These are phyloP conservation scores for Portunus trituberculatus DNA, from an alignment of 1,140 invertebrate genomes.

Conservation along the genomic window DNA sequence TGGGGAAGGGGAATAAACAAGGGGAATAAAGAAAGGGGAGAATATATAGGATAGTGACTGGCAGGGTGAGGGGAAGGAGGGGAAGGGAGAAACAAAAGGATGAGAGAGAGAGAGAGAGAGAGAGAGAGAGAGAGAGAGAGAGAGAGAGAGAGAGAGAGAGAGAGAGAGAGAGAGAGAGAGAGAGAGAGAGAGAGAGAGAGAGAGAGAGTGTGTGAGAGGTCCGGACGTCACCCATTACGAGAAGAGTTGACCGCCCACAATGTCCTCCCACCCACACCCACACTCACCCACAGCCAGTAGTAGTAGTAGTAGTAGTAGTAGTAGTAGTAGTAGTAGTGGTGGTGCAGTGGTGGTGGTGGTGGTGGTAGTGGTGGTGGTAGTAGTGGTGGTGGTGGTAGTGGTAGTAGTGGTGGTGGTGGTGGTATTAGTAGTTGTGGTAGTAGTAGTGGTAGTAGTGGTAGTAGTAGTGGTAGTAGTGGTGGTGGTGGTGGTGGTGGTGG, in stretches of 20 bases:
- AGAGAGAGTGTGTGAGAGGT: background rate
- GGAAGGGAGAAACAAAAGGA: background rate
- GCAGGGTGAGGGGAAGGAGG: too few species aligned
- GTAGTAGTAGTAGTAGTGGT: slow-evolving; percentile 22
- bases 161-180: too few species aligned
- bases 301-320: slow-evolving; percentile 23
- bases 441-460: background rate
- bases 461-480: background rate
- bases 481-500: background rate
- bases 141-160: background rate
- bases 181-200: background rate
- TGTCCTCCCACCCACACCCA: background rate
- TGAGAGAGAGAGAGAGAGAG: background rate
- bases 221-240: background rate
- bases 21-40: too few species aligned
- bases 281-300: background rate
- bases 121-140: background rate
- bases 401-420: background rate
- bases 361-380: background rate
- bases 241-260: background rate
- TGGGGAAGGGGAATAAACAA: too few species aligned
- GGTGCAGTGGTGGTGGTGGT: background rate
- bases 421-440: background rate
- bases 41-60: too few species aligned
- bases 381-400: background rate